These are phyloP conservation scores for Sebastolobus altivelis DNA, from an alignment of 2,797 vertebrate genomes.

Conservation along the genomic window DNA sequence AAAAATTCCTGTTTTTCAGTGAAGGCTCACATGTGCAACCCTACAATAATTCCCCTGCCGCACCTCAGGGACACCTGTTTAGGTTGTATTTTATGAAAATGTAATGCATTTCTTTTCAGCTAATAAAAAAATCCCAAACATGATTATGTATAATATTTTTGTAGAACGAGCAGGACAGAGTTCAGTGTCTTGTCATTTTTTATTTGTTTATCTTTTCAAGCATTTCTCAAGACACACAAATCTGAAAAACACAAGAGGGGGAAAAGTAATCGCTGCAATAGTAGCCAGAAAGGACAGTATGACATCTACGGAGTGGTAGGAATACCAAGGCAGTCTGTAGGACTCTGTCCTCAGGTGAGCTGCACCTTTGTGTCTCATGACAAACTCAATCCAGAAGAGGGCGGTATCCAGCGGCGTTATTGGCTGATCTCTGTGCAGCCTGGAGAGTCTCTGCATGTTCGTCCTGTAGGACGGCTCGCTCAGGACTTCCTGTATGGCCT, in stretches of 20 bases:
- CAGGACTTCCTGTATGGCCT: conserved; percentile 70
- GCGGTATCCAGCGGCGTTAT: conserved; percentile 68
- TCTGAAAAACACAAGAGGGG: conserved; percentile 12
- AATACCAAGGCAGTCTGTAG: conserved; percentile 77
- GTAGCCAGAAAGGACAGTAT: conserved; percentile 26
- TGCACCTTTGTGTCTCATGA: conserved; percentile 81
- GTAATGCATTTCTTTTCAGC: not conserved
- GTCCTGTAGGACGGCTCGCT: conserved; percentile 71
- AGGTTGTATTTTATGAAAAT: not conserved
- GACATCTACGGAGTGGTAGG: conserved; percentile 75
- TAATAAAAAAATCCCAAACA: not conserved
- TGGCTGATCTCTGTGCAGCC: conserved; percentile 74
- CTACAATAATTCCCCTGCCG: not conserved
- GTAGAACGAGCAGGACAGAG: not conserved
- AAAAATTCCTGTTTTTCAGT: not conserved
- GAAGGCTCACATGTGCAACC: not conserved
- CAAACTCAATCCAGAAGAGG: conserved; percentile 84
- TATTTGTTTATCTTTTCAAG: conserved; percentile 18
- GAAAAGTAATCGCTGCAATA: not conserved
- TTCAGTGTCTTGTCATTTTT: not conserved
- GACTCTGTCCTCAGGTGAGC: conserved; percentile 73
- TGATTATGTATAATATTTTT: not conserved
- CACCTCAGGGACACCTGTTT: not conserved
- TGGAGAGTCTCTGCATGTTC: conserved; percentile 81
- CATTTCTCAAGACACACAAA: conserved; percentile 1